A percentile compares a stretch with the other conserved stretches of the same genome.
Conservation (phyloP, 2,797 vertebrate genomes). For the Australoheros facetus region DNA sequence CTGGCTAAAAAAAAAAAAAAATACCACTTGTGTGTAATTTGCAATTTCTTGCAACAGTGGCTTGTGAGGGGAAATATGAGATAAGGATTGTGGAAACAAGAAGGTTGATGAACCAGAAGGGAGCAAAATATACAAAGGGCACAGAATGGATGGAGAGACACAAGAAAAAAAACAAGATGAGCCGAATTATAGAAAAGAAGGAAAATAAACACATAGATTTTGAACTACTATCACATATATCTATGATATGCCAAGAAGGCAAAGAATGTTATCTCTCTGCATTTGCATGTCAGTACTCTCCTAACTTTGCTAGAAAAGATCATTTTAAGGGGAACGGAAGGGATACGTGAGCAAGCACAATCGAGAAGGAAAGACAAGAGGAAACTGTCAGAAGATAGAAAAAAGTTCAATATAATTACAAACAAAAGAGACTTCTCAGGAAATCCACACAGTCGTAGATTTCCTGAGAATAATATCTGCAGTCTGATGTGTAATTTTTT, state of each 20-base stretch:
- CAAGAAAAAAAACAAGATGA: not conserved
- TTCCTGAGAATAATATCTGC: not conserved
- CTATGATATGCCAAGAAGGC: not conserved
- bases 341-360: conserved; percentile 4
- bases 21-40: conserved; percentile 38
- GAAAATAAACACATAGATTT: not conserved
- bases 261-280: not conserved
- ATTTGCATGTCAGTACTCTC: not conserved
- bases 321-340: not conserved
- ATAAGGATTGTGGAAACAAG: conserved; percentile 21
- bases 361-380: not conserved
- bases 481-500: not conserved
- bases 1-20: conserved; percentile 7
- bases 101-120: conserved; percentile 22
- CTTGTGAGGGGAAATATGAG: conserved; percentile 23
- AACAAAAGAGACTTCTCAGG: not conserved
- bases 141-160: not conserved
- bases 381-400: not conserved
- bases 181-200: not conserved
- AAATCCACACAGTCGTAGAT: not conserved
- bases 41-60: conserved; percentile 46
- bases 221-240: not conserved
- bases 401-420: not conserved
- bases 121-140: conserved; percentile 2
- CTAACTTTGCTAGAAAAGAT: not conserved